phyloP scores from a whole-genome alignment of 2,888 invertebrate genomes.

The Isotomurus palustris region DNA sequence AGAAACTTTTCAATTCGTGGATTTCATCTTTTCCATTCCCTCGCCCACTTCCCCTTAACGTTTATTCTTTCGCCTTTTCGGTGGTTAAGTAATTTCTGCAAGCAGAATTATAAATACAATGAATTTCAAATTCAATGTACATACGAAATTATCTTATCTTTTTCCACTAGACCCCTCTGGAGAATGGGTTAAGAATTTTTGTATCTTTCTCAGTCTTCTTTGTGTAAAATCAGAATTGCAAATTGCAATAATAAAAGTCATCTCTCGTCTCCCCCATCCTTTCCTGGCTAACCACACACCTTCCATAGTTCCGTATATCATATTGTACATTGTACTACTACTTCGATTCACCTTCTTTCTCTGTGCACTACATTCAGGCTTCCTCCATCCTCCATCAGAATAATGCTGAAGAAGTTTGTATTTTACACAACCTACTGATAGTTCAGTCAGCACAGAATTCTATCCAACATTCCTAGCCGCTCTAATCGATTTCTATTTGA shows the following conservation, averaged over 20 bases:
- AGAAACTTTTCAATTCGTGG: too few relatives aligned
- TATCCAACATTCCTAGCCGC: too few relatives aligned
- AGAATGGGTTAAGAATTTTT: not conserved
- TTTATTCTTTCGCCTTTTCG: not conserved
- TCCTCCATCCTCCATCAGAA: too few relatives aligned
- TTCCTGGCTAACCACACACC: too few relatives aligned
- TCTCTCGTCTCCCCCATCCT: not conserved
- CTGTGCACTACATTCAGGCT: too few relatives aligned
- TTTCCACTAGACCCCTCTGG: not conserved
- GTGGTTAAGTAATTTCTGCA: slow-evolving; percentile 4
- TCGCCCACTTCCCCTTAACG: not conserved
- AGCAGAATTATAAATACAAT: slow-evolving; percentile 5
- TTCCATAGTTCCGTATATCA: too few relatives aligned
- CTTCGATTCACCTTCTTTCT: not conserved
- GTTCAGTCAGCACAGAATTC: too few relatives aligned
- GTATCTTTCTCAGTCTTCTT: slow-evolving; percentile 32
- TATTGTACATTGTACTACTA: not conserved
- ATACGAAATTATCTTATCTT: not conserved
- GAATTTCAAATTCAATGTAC: slow-evolving; percentile 12
- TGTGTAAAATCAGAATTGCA: slow-evolving; percentile 27
- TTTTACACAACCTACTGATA: too few relatives aligned
- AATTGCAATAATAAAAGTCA: slow-evolving; percentile 3
- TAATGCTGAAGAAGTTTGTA: too few relatives aligned
- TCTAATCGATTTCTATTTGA: too few relatives aligned
- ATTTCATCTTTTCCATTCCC: not conserved